Evolutionary conservation across 2,797 vertebrate genomes (phyloP), one percentile per base, ranked within the genome.

Genomic region (Anolis apletophallus): DNA sequence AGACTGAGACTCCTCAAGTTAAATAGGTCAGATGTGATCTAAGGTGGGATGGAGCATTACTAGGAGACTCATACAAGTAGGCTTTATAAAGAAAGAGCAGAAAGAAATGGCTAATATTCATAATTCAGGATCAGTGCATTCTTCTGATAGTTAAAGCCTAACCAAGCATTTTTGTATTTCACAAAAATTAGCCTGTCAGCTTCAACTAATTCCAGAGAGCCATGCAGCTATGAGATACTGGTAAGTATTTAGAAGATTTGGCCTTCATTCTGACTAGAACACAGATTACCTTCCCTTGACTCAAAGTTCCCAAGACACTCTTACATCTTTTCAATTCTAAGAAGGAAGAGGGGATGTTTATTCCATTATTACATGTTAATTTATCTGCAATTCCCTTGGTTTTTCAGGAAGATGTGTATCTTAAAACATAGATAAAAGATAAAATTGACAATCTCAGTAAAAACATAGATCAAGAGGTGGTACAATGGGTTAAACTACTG

Each of bases 401-500:
- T 91, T 86, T 11, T 3, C 36, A 88, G 85, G 81, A 75, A 91
- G 55, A 89, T 69, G n/a, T 69, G n/a, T 78, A 85, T 64, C 88
- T 91, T 84, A 75, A 88, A 87, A 91, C 84, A 89, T 83, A 93
- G 71, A 68, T 85, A 23, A 59, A 17, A 86, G 78, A 61, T 40
- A 34, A 29, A 86, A 87, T 86, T 92, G 88, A 91, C 91, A 83
- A 80, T 88, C 3, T 14, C 84, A 86, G 88, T 17, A 0, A 57
- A 40, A 57, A 32, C 57, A 5, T 8, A 72, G 14, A 34, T 7
- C 26, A 29, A 26, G 9, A 34, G 55, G 32, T n/a, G n/a, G n/a
- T n/a, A n/a, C n/a, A n/a, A n/a, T n/a, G n/a, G n/a, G n/a, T n/a
- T n/a, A n/a, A n/a, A n/a, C n/a, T n/a, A n/a, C n/a, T n/a, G n/a